Evolutionary conservation across 1,140 invertebrate genomes (phyloP).

Genomic region (Scylla paramamosain): DNA sequence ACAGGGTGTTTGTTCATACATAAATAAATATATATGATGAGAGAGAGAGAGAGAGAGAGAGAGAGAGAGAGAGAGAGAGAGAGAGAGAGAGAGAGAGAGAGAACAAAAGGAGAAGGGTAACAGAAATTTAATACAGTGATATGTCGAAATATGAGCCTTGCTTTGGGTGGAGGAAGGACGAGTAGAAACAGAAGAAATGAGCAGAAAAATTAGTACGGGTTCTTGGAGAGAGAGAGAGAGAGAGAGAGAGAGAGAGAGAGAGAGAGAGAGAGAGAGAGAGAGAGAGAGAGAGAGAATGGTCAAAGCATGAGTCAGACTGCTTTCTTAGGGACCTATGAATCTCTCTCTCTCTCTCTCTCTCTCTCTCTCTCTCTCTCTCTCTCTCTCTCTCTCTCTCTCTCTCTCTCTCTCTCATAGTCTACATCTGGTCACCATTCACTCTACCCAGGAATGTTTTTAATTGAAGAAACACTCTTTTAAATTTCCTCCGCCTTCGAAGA

Average conservation of each 20-base stretch:
- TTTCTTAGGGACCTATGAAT: neutral
- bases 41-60: no score
- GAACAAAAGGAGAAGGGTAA: neutral
- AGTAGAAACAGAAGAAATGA: neutral
- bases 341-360: conserved; percentile 9
- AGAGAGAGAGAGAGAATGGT: neutral
- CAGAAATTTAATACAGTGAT: neutral
- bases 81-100: no score
- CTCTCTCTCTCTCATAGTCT: no score
- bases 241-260: conserved; percentile 1
- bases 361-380: conserved; percentile 7
- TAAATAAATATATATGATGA: neutral
- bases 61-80: no score
- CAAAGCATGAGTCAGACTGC: neutral
- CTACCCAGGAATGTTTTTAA: no score
- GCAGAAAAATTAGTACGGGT: neutral
- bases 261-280: neutral
- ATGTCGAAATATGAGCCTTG: neutral
- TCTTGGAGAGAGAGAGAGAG: neutral
- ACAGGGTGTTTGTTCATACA: neutral
- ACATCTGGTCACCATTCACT: no score
- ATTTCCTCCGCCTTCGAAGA: no score
- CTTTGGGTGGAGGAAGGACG: neutral
- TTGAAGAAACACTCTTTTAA: no score
- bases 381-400: neutral